Evolutionary conservation across 2,888 invertebrate genomes (phyloP), one percentile per base, ranked within the genome.

Genomic region (Drosophila percnosoma): DNA sequence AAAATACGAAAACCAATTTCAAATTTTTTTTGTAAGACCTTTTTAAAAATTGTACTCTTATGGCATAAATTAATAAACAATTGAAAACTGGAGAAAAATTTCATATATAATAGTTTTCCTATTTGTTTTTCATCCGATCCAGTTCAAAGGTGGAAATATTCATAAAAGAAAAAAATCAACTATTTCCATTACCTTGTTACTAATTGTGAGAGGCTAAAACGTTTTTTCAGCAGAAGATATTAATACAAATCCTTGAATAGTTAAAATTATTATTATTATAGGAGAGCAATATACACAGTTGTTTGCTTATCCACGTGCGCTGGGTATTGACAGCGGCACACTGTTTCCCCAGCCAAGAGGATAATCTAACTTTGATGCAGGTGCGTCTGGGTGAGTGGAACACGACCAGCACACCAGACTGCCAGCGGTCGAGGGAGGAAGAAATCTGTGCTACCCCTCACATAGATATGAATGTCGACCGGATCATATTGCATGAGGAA

Each of bases 301-400:
- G 18, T 87, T 62, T 75, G 3, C 75, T 87, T 2, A 73, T 84
- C 15, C 57, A 55, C 15, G 61, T 68, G 4, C 80, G 71, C 18
- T 87, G 80, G 80, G 67, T 84, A 3, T 82, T 97, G 64, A 96
- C 96, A 0, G 96, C 97, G 0, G 96, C 95, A 0, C 97, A 97
- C 87, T 97, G 97, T 83, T 93, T 96, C 31, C 91, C 96, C 18
- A 95, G 95, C 0, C 75, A 80, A 11, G 93, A 91, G 7, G 36
- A 49, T 11, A 15, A 1, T 0, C 21, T 95, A 95, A 93, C 90
- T 75, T 85, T 96, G 31, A 62, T 68, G 21, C 75, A 85, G 11
- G 90, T 90, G 15, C 91, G 92, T 1, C 68, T 93, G 8, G 93
- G 92, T 10, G 93, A 93, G 78, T 92, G 92, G 94, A 87, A 92